Percentiles rank a stretch among this genome's conserved stretches.
Conservation (phyloP, 2,113 vertebrate genomes). For the Etheostoma cragini region DNA sequence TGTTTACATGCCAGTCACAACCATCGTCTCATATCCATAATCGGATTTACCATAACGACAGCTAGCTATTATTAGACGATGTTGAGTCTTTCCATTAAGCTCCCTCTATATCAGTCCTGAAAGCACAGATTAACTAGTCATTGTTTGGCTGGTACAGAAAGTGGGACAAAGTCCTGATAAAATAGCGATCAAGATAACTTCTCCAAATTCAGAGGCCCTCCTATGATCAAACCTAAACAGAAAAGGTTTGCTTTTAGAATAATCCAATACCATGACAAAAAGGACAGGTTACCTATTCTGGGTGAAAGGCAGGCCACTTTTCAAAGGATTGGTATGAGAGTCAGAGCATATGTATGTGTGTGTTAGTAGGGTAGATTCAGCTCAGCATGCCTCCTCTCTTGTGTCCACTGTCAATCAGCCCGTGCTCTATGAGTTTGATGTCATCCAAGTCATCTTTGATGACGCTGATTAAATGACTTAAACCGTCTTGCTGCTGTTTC, state of each 20-base stretch:
- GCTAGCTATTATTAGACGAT: slow-evolving; percentile 53
- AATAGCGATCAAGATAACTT: neutral
- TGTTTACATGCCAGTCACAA: slow-evolving; percentile 46
- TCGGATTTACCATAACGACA: slow-evolving; percentile 49
- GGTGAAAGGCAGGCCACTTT: neutral
- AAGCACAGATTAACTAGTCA: slow-evolving; percentile 32
- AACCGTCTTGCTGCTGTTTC: slow-evolving; percentile 96
- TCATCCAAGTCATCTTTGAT: slow-evolving; percentile 98
- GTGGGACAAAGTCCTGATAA: neutral
- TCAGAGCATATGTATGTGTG: neutral
- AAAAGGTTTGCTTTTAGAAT: neutral
- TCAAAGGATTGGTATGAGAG: slow-evolving; percentile 5
- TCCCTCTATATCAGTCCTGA: slow-evolving; percentile 16
- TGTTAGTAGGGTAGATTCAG: slow-evolving; percentile 77
- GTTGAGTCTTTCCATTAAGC: slow-evolving; percentile 46
- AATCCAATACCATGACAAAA: neutral
- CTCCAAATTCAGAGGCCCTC: neutral
- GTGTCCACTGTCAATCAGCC: slow-evolving; percentile 91
- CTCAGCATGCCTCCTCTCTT: slow-evolving; percentile 90
- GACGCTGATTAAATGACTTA: slow-evolving; percentile 95
- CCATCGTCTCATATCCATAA: slow-evolving; percentile 40
- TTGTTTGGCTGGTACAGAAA: slow-evolving; percentile 26
- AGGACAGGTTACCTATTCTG: neutral
- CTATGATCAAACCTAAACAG: neutral
- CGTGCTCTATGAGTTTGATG: slow-evolving; percentile 95